Percentiles rank a stretch among this genome's conserved stretches.
Conservation (phyloP, 2,888 invertebrate species). For the Seira sanloemensis region DNA sequence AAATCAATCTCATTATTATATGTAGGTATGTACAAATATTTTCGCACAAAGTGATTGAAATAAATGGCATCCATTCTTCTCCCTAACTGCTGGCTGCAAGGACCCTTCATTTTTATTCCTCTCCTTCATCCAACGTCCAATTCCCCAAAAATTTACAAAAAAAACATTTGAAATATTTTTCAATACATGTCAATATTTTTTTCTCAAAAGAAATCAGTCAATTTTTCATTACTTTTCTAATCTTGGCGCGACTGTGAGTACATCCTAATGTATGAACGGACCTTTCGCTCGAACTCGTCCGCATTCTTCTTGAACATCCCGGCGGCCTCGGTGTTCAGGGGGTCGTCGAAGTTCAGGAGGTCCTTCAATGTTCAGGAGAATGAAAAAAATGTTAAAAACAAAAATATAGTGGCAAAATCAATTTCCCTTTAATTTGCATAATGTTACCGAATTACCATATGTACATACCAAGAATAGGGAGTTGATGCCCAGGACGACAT, state of each 20-base stretch:
- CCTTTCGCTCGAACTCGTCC: not conserved
- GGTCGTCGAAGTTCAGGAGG: conserved; percentile 33
- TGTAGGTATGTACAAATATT: too few relatives aligned
- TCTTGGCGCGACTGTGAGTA: not conserved
- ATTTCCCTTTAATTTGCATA: not conserved
- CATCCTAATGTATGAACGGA: conserved; percentile 3
- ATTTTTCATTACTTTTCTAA: too few relatives aligned
- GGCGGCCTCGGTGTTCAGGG: conserved; percentile 27
- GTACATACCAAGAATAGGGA: conserved; percentile 28
- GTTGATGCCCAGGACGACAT: conserved; percentile 35
- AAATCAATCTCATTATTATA: too few relatives aligned
- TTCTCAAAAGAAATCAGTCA: too few relatives aligned
- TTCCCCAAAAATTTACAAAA: too few relatives aligned
- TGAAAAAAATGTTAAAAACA: not conserved
- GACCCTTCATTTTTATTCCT: too few relatives aligned
- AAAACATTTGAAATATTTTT: not conserved
- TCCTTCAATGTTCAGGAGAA: too few relatives aligned
- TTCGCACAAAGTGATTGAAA: too few relatives aligned
- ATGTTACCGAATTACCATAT: not conserved
- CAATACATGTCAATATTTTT: not conserved
- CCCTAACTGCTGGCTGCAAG: too few relatives aligned
- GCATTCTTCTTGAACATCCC: conserved; percentile 18
- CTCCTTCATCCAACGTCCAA: too few relatives aligned
- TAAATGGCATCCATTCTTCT: too few relatives aligned
- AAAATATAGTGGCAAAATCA: not conserved